phyloP scores from a whole-genome alignment of 2,797 vertebrate genomes.

The Sebastes matsubarae region DNA sequence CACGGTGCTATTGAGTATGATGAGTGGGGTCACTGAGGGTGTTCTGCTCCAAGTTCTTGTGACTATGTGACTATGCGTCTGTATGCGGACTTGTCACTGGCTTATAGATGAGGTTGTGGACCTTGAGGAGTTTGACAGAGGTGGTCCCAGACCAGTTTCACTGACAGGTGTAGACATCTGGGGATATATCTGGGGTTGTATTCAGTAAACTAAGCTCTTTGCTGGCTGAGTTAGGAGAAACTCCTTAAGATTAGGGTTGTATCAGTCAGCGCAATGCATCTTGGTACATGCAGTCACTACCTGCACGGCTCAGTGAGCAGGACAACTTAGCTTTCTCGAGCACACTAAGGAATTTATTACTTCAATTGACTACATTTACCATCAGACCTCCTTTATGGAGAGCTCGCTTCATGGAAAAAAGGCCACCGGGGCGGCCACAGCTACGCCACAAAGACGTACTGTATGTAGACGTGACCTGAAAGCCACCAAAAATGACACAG shows the following conservation, averaged over 20 bases:
- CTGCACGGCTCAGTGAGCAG: no score
- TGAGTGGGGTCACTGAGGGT: not conserved
- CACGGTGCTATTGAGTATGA: not conserved
- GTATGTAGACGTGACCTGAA: not conserved
- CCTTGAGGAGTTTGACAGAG: no score
- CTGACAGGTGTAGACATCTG: not conserved
- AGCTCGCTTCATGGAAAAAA: not conserved
- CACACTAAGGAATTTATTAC: not conserved
- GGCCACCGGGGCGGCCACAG: not conserved
- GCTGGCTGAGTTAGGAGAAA: not conserved
- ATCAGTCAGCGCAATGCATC: no score
- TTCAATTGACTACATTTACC: not conserved
- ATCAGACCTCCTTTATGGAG: not conserved
- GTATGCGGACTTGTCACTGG: not conserved
- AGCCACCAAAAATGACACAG: not conserved
- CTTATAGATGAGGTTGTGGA: not conserved
- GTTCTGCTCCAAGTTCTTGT: not conserved
- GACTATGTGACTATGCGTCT: no score
- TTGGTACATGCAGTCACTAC: no score
- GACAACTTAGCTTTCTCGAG: not conserved
- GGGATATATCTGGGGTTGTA: not conserved
- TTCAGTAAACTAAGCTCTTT: not conserved
- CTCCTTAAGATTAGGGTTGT: not conserved
- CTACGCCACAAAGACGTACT: not conserved
- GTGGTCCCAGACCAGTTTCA: no score